A percentile compares a stretch with the other conserved stretches of the same genome.
phyloP scores from a whole-genome alignment of 1,140 invertebrate genomes.

The Cydia splendana region DNA sequence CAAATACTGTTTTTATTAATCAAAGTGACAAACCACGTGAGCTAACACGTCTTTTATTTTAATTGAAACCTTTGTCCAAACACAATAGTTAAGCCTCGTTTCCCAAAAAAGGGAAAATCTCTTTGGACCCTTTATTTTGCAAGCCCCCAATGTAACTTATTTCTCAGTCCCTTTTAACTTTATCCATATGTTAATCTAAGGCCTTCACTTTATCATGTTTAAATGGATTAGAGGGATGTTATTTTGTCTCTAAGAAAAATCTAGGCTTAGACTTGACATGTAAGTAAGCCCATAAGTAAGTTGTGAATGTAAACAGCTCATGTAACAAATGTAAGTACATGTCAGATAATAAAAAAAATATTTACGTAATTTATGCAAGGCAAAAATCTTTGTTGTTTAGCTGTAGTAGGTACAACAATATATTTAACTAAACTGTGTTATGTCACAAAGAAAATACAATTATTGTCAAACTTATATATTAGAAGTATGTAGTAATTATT shows the following conservation, averaged over 20 bases:
- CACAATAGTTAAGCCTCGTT: slow-evolving; percentile 57
- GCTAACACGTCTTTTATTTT: slow-evolving; percentile 43
- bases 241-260: slow-evolving; percentile 44
- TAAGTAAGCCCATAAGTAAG: neutral
- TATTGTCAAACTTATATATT: too few species aligned
- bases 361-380: too few species aligned
- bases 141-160: slow-evolving; percentile 52
- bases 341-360: neutral
- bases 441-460: too few species aligned
- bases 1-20: slow-evolving; percentile 38
- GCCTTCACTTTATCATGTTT: slow-evolving; percentile 56
- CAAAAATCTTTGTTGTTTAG: too few species aligned
- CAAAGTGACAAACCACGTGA: slow-evolving; percentile 37
- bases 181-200: slow-evolving; percentile 63
- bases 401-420: too few species aligned
- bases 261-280: slow-evolving; percentile 8
- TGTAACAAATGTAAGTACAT: slow-evolving; percentile 32
- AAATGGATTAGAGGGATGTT: slow-evolving; percentile 56
- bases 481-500: too few species aligned
- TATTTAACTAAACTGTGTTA: too few species aligned
- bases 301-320: slow-evolving; percentile 25
- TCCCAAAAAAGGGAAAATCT: slow-evolving; percentile 53
- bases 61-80: slow-evolving; percentile 51
- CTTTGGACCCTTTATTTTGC: slow-evolving; percentile 54
- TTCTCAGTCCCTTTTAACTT: slow-evolving; percentile 58